Evolutionary conservation across 1,140 invertebrate genomes (phyloP).

Genomic region (Ptiloglossa arizonensis): DNA sequence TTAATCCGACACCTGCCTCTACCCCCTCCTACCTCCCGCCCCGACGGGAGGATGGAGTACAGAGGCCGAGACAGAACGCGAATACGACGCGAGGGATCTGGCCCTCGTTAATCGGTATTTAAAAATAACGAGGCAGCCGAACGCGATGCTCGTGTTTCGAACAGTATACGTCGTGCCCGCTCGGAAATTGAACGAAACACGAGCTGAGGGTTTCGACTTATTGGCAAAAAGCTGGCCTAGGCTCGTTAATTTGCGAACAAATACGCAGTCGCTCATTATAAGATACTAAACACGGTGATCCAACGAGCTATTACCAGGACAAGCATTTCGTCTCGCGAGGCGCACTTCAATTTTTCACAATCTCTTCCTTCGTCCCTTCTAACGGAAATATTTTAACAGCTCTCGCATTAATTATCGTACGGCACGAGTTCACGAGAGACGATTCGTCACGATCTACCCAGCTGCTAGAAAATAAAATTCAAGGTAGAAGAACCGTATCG

Average conservation of each 20-base stretch:
- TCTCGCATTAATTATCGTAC: too few relatives aligned
- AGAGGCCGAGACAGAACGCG: slow-evolving; percentile 13
- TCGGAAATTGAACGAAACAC: slow-evolving; percentile 45
- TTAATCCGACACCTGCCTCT: slow-evolving; percentile 54
- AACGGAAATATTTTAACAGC: too few relatives aligned
- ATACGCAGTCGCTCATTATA: slow-evolving; percentile 7
- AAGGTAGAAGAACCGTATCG: too few relatives aligned
- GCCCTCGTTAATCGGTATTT: slow-evolving; percentile 60
- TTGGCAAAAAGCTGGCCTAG: neutral
- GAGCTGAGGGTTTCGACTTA: slow-evolving; percentile 51
- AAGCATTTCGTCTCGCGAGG: too few relatives aligned
- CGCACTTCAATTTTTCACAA: too few relatives aligned
- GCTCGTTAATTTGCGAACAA: slow-evolving; percentile 24
- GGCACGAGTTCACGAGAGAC: too few relatives aligned
- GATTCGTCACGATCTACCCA: too few relatives aligned
- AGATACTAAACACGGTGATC: neutral
- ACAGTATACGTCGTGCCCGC: slow-evolving; percentile 5
- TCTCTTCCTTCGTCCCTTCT: too few relatives aligned
- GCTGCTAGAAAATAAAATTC: too few relatives aligned
- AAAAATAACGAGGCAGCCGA: slow-evolving; percentile 60
- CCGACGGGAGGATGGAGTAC: neutral
- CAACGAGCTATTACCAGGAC: neutral
- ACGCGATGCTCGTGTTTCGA: slow-evolving; percentile 47
- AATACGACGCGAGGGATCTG: neutral
- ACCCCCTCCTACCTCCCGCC: too few relatives aligned